Base-by-base conservation (phyloP, 2,888 invertebrate species). In the Megaustenia siamemsis region DNA sequence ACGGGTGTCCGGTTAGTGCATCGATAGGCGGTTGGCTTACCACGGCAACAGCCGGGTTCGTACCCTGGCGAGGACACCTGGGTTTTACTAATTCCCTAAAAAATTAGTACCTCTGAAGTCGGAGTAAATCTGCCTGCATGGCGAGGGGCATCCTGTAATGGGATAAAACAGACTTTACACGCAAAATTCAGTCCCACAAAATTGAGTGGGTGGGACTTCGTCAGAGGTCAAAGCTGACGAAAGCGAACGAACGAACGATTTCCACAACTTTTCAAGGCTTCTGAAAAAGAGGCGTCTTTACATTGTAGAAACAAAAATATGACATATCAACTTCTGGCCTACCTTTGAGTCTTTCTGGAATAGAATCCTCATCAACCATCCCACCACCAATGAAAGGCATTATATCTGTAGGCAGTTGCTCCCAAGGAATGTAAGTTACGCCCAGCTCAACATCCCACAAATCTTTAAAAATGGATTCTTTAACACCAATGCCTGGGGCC, bases 401-500 rank as follows among this genome's bases (percentile, higher is more conserved):
- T 32, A 93, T 83, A 86, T 92, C 92, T 28, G 87, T 86, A 0
- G 93, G 93, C 86, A 98, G 94, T 93, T 97, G 97, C 69, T 94
- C 95, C 97, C 97, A 98, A 0, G 99, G 99, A 89, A 99, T 96
- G 94, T 98, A 98, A 49, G 98, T 97, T 15, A 97, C 98, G 56
- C 99, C 99, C 43, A 96, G 95, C 87, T 99, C 98, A 1, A 97
- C 97, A 94, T 99, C 98, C 99, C 99, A 99, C 94, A 97, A 97
- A 94, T 98, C 98, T 94, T 98, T 98, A 96, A 97, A 97, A 45
- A 89, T 84, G 91, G 98, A 97, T 94, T 98, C 97, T 15, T 99
- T 98, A 56, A 89, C 97, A 71, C 99, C 99, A 94, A 98, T 98
- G 24, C 98, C 98, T 3, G 98, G 98, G 43, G 99, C 99, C 99